Evolutionary conservation across 2,797 vertebrate genomes (phyloP), one percentile per base, ranked within the genome.

Genomic region (Acestrorhynchus altus): DNA sequence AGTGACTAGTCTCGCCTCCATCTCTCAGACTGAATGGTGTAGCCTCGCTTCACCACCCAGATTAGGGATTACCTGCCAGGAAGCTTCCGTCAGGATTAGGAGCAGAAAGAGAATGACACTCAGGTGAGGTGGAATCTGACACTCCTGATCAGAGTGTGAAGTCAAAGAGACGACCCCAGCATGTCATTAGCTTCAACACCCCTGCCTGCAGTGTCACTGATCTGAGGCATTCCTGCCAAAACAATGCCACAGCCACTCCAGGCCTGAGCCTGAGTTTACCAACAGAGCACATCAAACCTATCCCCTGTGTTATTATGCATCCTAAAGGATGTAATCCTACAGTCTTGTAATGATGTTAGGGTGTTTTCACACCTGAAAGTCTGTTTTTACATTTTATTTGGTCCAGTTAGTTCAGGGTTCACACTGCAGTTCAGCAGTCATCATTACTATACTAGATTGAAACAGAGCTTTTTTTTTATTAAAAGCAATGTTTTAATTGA

Each of bases 21-120:
- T 90, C 82, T 85, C 89, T 89, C 89, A 86, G 88, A 89, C 89
- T 92, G 91, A 94, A 93, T 92, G 90, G 92, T 92, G 85, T 91
- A 91, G 90, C 90, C 90, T 90, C 91, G 92, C 92, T 91, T 94
- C 91, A 87, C 87, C 87, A 84, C 80, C 82, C 54, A 91, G 92
- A 91, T 94, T 93, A 93, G 77, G 86, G 91, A 87, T 91, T 84
- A 82, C 54, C 89, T 81, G 89, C 88, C 89, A 86, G 89, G 87
- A 87, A 65, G 77, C 84, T 89, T 92, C 92, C 89, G 79, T 91
- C 85, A 88, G 88, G 91, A 90, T 92, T 93, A 93, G 89, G 78
- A 71, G 89, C 89, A 46, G 47, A 60, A 31, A 86, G 87, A 87
- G 84, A 80, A 79, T 82, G 88, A 90, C 84, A 63, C 86, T 90